Percentiles rank a stretch among this genome's conserved stretches.
Conservation (phyloP, 35 echinoderm and acorn worm genomes). For the Apostichopus japonicus region DNA sequence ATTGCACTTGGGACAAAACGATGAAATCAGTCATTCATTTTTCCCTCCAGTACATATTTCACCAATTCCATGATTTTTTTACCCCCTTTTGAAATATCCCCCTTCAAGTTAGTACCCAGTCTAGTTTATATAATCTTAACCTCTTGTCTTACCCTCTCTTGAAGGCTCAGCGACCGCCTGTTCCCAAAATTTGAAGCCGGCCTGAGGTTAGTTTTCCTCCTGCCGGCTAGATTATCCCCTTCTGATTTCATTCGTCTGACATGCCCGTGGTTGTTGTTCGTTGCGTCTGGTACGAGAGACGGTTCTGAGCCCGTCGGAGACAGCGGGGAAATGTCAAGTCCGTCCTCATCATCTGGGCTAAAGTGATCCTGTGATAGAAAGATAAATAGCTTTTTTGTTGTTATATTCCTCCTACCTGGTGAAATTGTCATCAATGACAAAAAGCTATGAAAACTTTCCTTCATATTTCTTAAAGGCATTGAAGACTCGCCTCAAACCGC, state of each 20-base stretch:
- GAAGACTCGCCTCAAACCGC: too few relatives aligned
- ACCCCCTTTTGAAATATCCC: neutral
- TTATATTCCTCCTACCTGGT: too few relatives aligned
- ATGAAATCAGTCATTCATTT: too few relatives aligned
- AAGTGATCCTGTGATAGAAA: conserved; percentile 1
- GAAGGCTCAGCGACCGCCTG: conserved; percentile 15
- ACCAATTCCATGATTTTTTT: too few relatives aligned
- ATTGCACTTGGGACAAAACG: too few relatives aligned
- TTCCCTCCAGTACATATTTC: too few relatives aligned
- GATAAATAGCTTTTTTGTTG: too few relatives aligned
- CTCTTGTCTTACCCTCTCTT: conserved; percentile 32
- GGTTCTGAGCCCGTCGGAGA: conserved; percentile 42
- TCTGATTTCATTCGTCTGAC: conserved; percentile 56
- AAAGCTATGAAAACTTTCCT: too few relatives aligned
- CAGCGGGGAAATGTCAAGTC: conserved; percentile 31
- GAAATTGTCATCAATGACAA: too few relatives aligned
- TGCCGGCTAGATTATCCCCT: conserved; percentile 17
- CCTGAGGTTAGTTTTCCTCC: neutral
- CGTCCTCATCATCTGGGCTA: conserved; percentile 26
- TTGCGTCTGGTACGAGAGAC: neutral
- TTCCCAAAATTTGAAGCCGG: conserved; percentile 11
- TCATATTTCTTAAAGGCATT: too few relatives aligned
- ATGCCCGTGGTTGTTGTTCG: conserved; percentile 49
- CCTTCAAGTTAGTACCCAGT: neutral
- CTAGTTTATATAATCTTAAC: neutral